Evolutionary conservation across 2,113 vertebrate genomes (phyloP), one percentile per base, ranked within the genome.

Genomic region (Mesembrinibis cayennensis): DNA sequence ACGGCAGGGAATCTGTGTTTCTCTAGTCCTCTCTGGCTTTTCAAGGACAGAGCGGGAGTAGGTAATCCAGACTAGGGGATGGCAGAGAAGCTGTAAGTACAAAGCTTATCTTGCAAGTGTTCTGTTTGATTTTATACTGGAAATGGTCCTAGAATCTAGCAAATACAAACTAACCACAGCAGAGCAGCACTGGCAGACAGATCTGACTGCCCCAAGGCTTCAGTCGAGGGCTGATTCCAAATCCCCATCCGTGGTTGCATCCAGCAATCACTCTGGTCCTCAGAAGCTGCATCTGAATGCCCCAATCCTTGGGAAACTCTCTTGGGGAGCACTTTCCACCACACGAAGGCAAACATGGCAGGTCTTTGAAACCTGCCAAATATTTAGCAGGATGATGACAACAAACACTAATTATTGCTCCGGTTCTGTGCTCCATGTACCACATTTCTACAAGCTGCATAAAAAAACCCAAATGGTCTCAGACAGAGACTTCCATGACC

Each of bases 141-240:
- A 80, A 80, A 25, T 3, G 9, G 36, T 29, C 42, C 66, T 40
- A 34, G 49, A 23, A 36, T 14, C 32, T 26, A 40, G 15, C 61
- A 79, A 63, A 56, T 8, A 14, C 26, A 65, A 53, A 65, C 63
- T 20, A 23, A 32, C 21, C 4, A 23, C 30, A 50, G 88, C 59
- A 55, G 23, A 87, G 52, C 45, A 30, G 93, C 67, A 3, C 42
- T 4, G 23, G 53, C 66, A 78, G 45, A 9, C 42, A 63, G 65
- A 88, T 23, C 61, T 4, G 15, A 9, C 25, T 14, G 32, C 36
- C 29, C 36, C 8, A 1, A 53, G 50, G 36, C 50, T 65, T 36
- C 40, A 22, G 49, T n/a, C 0, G 0, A 65, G 40, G 53, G 34
- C 30, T 3, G 4, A 11, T 9, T 70, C 44, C 3, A 1, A 45